Conservation (phyloP, 2,888 invertebrate genomes). For the Alentia gelatinosa region DNA sequence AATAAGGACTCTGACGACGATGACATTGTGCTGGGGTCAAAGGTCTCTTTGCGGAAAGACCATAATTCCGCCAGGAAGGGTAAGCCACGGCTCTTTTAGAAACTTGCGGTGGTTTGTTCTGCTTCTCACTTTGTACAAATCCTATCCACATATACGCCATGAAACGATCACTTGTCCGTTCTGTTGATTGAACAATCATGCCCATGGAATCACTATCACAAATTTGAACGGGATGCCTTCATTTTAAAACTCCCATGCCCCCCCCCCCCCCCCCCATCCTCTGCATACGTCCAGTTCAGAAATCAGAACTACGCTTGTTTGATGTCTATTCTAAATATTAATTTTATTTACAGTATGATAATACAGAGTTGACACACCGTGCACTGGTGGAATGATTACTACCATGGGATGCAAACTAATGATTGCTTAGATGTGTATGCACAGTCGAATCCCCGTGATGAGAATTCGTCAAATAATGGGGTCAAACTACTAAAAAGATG, state of each 20-base stretch:
- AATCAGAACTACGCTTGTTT: too few relatives aligned
- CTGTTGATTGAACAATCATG: neutral
- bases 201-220: neutral
- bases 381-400: too few relatives aligned
- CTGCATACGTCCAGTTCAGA: too few relatives aligned
- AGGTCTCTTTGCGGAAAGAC: constrained; percentile 27
- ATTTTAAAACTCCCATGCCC: neutral
- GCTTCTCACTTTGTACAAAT: constrained; percentile 1
- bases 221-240: neutral
- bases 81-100: neutral
- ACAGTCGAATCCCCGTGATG: too few relatives aligned
- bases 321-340: too few relatives aligned
- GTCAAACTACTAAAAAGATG: too few relatives aligned
- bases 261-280: too few relatives aligned
- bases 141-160: neutral
- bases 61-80: constrained; percentile 17
- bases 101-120: neutral
- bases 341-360: too few relatives aligned
- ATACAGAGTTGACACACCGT: too few relatives aligned
- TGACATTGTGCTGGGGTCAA: constrained; percentile 56
- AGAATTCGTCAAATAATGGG: too few relatives aligned
- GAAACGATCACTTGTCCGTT: neutral
- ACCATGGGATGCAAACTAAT: too few relatives aligned
- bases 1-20: constrained; percentile 57
- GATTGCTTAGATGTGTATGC: too few relatives aligned